Evolutionary conservation across 2,888 invertebrate species (phyloP), one percentile per base, ranked within the genome.

Genomic region (Agonopterix subpropinquella): DNA sequence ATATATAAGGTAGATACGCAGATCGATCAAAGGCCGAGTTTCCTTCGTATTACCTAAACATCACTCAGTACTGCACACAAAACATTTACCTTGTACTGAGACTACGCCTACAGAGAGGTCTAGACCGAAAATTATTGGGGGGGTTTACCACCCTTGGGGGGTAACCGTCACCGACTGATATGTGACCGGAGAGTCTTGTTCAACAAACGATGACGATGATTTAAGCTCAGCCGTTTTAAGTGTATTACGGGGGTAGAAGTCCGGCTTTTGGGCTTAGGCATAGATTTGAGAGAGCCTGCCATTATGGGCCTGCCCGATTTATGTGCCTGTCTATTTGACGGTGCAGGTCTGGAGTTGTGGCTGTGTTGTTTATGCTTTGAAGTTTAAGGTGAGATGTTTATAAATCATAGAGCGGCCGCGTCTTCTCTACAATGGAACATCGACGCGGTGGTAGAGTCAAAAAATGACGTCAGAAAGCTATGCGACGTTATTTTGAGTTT

Each of bases 201-300:
- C 87, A 88, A 87, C 87, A 88, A 88, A 88, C 87, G 87, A 83
- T 87, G 87, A 88, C 87, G 87, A 88, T 88, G 87, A 87, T 88
- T 87, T 88, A 88, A 83, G 87, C 87, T 79, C 76, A 75, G 79
- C 74, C 85, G 86, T 86, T 88, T 87, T 88, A 88, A 88, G 86
- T 88, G 87, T 86, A 87, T 88, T 87, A 86, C 80, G 73, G 77
- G 73, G 82, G 70, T 71, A 85, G 86, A 84, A 84, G 79, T 82
- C 82, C 73, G 80, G 87, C 83, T 85, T 84, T 85, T 75, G 75
- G 77, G 80, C 77, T 79, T 73, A 73, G 75, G 79, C 73, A 74
- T 79, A 82, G 83, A 83, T 85, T 82, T 81, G 83, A 83, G 85
- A 78, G 84, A 77, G 81, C 77, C 70, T 64, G 72, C 82, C 73